Base-by-base conservation (phyloP, 2,797 vertebrate species). In the Cephalopachus bancanus region DNA sequence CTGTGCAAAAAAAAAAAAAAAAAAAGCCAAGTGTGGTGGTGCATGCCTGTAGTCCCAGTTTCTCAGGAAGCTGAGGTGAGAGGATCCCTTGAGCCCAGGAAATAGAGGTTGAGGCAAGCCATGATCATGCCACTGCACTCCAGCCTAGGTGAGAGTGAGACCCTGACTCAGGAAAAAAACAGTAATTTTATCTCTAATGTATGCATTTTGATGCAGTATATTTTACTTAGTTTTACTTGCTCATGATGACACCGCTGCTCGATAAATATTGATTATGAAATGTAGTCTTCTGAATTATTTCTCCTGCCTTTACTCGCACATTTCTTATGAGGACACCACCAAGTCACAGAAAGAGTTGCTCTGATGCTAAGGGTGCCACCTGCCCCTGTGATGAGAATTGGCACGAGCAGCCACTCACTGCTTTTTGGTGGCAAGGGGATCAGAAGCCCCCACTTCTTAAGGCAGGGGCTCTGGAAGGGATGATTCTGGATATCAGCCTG, bases 341-440 rank as follows among this genome's bases (percentile, higher is more conserved):
- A 3, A 33, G 26, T 19, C n/a, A 0, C 1, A 15, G 19, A 57
- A 22, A 12, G 19, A 44, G 28, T 7, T 3, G 22, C 10, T 22
- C 51, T 10, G 0, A 0, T 0, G 4, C 3, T 2, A 30, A 20
- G 2, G 2, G 20, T 1, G 24, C 0, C 26, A 2, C 24, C 51
- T 3, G 0, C 0, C 0, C 0, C 37, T 33, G 11, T 10, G 15
- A 2, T 4, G 28, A 5, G 5, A 75, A 53, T 53, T 20, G 20
- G 10, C 6, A 0, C 1, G 44, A 55, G 17, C 15, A 1, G 28
- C 20, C 85, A 10, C 78, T 20, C 24, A 28, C 49, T 1, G 30
- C 17, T 26, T 26, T 55, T 6, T 3, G 2, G 57, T 16, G 57
- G n/a, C 44, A 37, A n/a, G 22, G 75, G 11, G 20, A 2, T 17